A percentile compares a stretch with the other conserved stretches of the same genome.
Evolutionary conservation across 2,113 vertebrate species (phyloP).

Genomic region (Cyphotilapia sp.): DNA sequence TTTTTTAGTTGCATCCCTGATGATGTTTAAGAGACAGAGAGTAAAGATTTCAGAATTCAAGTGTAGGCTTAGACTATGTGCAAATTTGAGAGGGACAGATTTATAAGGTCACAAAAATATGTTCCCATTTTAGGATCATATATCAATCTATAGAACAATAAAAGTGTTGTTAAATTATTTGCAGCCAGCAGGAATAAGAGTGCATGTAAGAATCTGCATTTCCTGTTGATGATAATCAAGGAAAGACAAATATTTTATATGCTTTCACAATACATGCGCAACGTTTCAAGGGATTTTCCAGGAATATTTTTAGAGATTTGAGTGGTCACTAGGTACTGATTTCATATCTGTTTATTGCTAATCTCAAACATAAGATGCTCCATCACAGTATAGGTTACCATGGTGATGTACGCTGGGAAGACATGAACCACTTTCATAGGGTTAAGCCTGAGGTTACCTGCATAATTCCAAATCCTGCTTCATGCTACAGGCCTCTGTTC

Average conservation of each 20-base stretch:
- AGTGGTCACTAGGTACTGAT: neutral
- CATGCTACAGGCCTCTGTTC: neutral
- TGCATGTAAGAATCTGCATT: neutral
- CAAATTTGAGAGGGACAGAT: accelerated
- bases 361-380: neutral
- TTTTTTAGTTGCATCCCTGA: neutral
- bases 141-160: neutral
- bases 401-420: neutral
- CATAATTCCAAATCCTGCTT: neutral
- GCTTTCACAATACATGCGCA: neutral
- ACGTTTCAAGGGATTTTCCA: neutral
- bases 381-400: neutral
- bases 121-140: neutral
- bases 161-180: neutral
- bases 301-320: neutral
- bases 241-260: neutral
- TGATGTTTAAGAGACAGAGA: neutral
- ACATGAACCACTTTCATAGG: neutral
- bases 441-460: neutral
- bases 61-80: neutral
- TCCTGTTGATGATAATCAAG: neutral
- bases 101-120: neutral
- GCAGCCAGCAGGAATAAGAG: neutral
- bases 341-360: neutral
- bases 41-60: neutral